Evolutionary conservation across 2,888 invertebrate species (phyloP).

Genomic region (Drosophila pegasa): DNA sequence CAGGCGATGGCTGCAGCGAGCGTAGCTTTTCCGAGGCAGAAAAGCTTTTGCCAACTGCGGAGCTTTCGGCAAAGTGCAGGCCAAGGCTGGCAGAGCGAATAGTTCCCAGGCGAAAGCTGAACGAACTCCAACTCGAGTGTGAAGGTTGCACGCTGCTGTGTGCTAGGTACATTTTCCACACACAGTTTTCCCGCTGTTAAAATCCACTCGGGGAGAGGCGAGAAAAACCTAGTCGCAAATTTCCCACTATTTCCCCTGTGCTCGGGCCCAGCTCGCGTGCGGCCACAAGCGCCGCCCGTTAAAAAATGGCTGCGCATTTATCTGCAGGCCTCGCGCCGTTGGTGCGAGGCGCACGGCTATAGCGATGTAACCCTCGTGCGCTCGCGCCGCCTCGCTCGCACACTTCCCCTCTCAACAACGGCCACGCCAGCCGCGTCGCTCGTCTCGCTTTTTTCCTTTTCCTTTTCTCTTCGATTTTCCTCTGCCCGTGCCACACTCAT

Average conservation of each 20-base stretch:
- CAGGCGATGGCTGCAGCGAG: slow-evolving; percentile 42
- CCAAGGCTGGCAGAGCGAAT: slow-evolving; percentile 21
- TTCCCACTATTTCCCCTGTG: slow-evolving; percentile 71
- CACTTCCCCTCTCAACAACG: slow-evolving; percentile 62
- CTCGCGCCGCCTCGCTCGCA: slow-evolving; percentile 26
- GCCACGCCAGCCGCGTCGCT: slow-evolving; percentile 16
- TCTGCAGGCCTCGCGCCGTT: slow-evolving; percentile 41
- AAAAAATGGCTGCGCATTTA: slow-evolving; percentile 79
- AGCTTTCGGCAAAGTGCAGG: slow-evolving; percentile 58
- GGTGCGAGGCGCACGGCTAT: slow-evolving; percentile 53
- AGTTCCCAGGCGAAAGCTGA: slow-evolving; percentile 43
- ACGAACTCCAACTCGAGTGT: slow-evolving; percentile 2
- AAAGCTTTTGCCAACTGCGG: slow-evolving; percentile 45
- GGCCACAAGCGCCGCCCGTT: slow-evolving; percentile 67
- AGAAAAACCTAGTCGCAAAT: slow-evolving; percentile 30
- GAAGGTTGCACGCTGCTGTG: slow-evolving; percentile 25
- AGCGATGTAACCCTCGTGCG: background rate
- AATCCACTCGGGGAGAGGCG: slow-evolving; percentile 4
- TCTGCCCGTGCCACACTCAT: slow-evolving; percentile 35
- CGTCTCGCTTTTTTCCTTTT: slow-evolving; percentile 6
- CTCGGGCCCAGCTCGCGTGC: background rate
- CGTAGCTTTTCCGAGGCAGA: slow-evolving; percentile 38
- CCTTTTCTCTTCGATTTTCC: slow-evolving; percentile 34
- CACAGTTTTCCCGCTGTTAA: slow-evolving; percentile 15
- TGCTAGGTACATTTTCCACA: slow-evolving; percentile 29